Evolutionary conservation across 2,888 invertebrate genomes (phyloP).

Genomic region (Drosophila suboccidentalis): DNA sequence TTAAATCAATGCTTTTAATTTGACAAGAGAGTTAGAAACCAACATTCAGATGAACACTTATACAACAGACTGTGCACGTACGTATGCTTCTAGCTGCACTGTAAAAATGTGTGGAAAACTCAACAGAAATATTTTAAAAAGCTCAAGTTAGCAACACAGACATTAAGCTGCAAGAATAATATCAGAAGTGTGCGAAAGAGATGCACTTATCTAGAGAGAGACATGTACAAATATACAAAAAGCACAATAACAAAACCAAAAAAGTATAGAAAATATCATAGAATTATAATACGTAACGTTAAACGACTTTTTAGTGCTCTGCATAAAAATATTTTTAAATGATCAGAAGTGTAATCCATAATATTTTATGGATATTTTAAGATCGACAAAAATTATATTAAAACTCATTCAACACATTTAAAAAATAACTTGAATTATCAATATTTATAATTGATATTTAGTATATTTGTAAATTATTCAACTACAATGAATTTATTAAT

Average conservation of each 20-base stretch:
- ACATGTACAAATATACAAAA: constrained; percentile 38
- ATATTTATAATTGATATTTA: no score
- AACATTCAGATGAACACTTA: constrained; percentile 4
- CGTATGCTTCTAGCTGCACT: constrained; percentile 24
- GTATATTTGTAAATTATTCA: no score
- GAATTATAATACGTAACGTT: constrained; percentile 5
- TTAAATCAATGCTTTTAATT: constrained; percentile 7
- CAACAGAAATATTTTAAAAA: constrained; percentile 72
- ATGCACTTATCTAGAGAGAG: constrained; percentile 15
- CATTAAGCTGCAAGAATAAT: constrained; percentile 53
- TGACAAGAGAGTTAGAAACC: neutral
- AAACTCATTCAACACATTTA: no score
- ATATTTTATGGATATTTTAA: no score
- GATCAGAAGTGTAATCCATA: neutral
- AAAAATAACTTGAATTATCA: no score
- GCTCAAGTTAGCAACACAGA: constrained; percentile 67
- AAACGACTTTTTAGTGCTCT: constrained; percentile 25
- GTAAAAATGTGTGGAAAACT: constrained; percentile 33
- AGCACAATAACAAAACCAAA: constrained; percentile 51
- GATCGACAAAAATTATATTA: no score
- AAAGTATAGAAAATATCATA: constrained; percentile 38
- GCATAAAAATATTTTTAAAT: neutral
- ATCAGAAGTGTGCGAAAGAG: constrained; percentile 34
- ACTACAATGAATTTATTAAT: no score
- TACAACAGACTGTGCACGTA: constrained; percentile 3